Evolutionary conservation across 2,888 invertebrate species (phyloP).

Genomic region (Eilema sororculum): DNA sequence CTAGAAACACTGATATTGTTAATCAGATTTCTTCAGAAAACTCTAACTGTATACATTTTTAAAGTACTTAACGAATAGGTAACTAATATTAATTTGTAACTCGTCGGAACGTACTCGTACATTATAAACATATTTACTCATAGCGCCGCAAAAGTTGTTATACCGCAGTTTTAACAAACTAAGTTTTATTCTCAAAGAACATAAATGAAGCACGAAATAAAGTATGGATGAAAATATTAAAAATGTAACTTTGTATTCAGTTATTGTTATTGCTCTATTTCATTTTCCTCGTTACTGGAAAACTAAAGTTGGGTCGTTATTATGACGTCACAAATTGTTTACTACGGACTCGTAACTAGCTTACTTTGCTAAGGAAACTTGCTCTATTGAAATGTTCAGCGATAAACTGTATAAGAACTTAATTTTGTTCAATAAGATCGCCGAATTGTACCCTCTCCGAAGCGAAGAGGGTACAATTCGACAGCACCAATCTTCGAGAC

Average conservation of each 20-base stretch:
- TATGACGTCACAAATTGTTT: slow-evolving; percentile 27
- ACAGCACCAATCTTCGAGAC: background rate
- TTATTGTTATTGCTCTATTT: slow-evolving; percentile 44
- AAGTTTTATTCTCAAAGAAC: slow-evolving; percentile 39
- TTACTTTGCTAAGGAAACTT: slow-evolving; percentile 9
- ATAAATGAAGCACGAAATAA: slow-evolving; percentile 36
- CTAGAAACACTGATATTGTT: too few species aligned
- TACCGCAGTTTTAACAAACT: slow-evolving; percentile 22
- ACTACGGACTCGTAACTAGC: slow-evolving; percentile 22
- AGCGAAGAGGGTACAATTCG: background rate
- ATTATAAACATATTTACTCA: background rate
- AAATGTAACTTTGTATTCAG: slow-evolving; percentile 54
- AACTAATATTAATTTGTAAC: background rate
- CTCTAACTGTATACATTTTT: too few species aligned
- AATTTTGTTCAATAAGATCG: slow-evolving; percentile 1
- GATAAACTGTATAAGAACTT: background rate
- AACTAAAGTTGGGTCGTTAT: slow-evolving; percentile 34
- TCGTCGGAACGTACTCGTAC: background rate
- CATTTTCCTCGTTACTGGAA: slow-evolving; percentile 30
- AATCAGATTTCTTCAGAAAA: too few species aligned
- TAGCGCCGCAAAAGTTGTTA: slow-evolving; percentile 18
- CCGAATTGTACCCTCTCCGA: background rate
- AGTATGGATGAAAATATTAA: slow-evolving; percentile 56
- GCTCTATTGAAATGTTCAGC: background rate
- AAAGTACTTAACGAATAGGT: too few species aligned